Base-by-base conservation (phyloP, 2,888 invertebrate genomes). In the Podotricha telesiphe region DNA sequence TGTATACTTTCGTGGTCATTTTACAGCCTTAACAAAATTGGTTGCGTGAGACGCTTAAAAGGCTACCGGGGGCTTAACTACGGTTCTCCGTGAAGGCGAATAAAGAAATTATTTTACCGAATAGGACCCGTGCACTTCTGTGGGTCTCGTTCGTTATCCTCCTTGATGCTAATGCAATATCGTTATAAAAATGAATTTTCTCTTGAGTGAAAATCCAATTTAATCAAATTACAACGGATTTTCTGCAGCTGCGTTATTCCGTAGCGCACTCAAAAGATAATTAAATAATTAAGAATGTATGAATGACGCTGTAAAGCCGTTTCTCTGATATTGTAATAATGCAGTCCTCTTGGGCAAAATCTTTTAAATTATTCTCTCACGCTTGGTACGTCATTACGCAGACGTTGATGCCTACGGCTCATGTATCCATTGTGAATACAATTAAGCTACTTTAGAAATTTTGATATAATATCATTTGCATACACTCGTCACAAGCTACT, bases 251-350 rank as follows among this genome's bases (percentile, higher is more conserved):
- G 79, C 80, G 81, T 82, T 84, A 81, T 85, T 81, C 82, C 82
- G 83, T 77, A 77, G 84, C 84, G 83, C 82, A 86, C 87, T 88
- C 85, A 80, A 81, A 86, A 89, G 90, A 89, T 91, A 91, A 92
- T 92, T 91, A 91, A 91, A 91, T 91, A 89, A 91, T 92, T 91
- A 91, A 89, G 83, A 90, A 91, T 91, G 89, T 90, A 91, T 91
- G 90, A 91, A 89, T 90, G 87, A 89, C 85, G 88, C 84, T 85
- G 87, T 87, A 88, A 87, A 90, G 86, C 86, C 86, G 88, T 89
- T 90, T 86, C 86, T 85, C 85, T 87, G 87, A 89, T 89, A 89
- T 88, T 88, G 89, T 91, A 88, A 91, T 91, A 91, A 91, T 90
- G 90, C 89, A 91, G 88, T 88, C 85, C 90, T 90, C 89, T 84